A percentile compares a stretch with the other conserved stretches of the same genome.
phyloP scores from a whole-genome alignment of 2,888 invertebrate genomes.

The Drosophila macrospina region DNA sequence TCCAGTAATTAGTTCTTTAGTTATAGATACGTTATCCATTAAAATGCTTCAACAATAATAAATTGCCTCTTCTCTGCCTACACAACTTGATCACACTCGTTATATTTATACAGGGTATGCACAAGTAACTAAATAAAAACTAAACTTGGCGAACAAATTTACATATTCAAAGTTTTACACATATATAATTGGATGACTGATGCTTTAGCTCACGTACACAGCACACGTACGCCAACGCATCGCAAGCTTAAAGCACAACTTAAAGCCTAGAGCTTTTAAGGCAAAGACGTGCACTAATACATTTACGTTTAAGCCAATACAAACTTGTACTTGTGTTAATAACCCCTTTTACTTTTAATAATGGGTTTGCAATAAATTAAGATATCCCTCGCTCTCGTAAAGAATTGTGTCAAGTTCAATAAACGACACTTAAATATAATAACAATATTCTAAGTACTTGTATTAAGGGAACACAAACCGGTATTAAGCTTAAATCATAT shows the following conservation, averaged over 20 bases:
- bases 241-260: conserved; percentile 12
- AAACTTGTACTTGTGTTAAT: conserved; percentile 2
- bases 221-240: conserved; percentile 1
- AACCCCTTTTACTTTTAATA: conserved; percentile 9
- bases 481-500: conserved; percentile 14
- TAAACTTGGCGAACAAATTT: not conserved
- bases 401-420: conserved; percentile 33
- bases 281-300: not conserved
- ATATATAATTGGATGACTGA: conserved; percentile 3
- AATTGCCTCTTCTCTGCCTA: too few relatives aligned
- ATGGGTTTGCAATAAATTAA: not conserved
- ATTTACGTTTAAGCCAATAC: not conserved
- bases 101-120: not conserved
- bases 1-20: too few relatives aligned
- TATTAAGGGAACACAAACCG: conserved; percentile 22
- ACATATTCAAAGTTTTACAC: conserved; percentile 9
- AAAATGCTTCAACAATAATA: too few relatives aligned
- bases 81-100: not conserved
- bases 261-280: not conserved
- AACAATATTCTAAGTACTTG: conserved; percentile 13
- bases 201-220: conserved; percentile 4
- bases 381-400: not conserved
- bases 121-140: conserved; percentile 10
- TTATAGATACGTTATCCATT: too few relatives aligned
- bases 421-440: conserved; percentile 25